Evolutionary conservation across 2,888 invertebrate species (phyloP).

Genomic region (Acronicta aceris): DNA sequence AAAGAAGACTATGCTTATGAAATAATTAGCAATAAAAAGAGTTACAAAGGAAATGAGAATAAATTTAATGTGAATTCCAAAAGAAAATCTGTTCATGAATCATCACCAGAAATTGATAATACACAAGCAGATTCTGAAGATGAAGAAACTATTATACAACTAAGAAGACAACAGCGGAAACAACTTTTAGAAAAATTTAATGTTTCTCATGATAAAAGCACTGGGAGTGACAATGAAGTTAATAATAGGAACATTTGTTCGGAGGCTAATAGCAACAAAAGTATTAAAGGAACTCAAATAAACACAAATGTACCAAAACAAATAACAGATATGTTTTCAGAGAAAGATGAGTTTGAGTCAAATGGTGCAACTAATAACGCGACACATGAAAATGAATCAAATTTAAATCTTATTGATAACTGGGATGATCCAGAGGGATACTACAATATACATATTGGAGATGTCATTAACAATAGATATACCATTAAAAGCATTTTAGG

Average conservation of each 20-base stretch:
- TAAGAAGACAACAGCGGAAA: conserved; percentile 95
- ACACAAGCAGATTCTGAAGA: conserved; percentile 92
- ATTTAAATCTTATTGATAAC: conserved; percentile 97
- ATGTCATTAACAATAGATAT: conserved; percentile 94
- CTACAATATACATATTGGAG: conserved; percentile 97
- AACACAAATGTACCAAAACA: conserved; percentile 63
- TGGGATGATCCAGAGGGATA: conserved; percentile 99
- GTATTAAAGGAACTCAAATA: conserved; percentile 21
- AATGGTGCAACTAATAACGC: conserved; percentile 80
- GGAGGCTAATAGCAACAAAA: conserved; percentile 36
- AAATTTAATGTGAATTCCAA: conserved; percentile 39
- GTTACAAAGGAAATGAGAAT: conserved; percentile 44
- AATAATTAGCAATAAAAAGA: conserved; percentile 46
- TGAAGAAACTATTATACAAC: conserved; percentile 97
- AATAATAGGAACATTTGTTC: conserved; percentile 32
- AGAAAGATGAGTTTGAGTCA: conserved; percentile 95
- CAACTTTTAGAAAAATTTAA: conserved; percentile 92
- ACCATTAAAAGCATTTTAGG: conserved; percentile 98
- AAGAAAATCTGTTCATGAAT: conserved; percentile 53
- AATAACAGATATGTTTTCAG: conserved; percentile 97
- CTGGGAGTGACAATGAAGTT: conserved; percentile 49
- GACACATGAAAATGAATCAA: conserved; percentile 85
- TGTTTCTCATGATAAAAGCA: conserved; percentile 47
- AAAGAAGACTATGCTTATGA: conserved; percentile 56
- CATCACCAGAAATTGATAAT: conserved; percentile 89